Conservation (phyloP, 2,797 vertebrate genomes). For the Tinamus major region DNA sequence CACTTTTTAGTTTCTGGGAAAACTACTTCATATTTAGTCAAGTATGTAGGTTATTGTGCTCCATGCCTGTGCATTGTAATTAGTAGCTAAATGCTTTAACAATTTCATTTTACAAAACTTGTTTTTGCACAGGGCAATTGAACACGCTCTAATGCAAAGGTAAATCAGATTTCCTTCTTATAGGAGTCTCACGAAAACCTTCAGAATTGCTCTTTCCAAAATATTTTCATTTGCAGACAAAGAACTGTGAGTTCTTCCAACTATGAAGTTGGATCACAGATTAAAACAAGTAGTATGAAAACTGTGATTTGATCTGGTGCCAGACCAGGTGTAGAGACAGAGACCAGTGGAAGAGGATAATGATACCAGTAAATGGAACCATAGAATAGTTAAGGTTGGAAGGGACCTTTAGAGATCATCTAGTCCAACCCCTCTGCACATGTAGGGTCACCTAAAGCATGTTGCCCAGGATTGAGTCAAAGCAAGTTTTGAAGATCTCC, state of each 20-base stretch:
- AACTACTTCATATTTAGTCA: background rate
- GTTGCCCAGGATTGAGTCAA: too few species aligned
- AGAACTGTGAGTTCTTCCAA: accelerated
- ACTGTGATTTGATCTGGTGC: accelerated
- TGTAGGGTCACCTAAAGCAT: too few species aligned
- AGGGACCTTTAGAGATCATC: too few species aligned
- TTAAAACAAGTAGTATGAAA: background rate
- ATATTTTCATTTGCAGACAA: background rate
- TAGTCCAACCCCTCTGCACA: too few species aligned
- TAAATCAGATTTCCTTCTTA: background rate
- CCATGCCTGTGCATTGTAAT: background rate
- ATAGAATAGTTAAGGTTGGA: too few species aligned
- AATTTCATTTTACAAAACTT: background rate
- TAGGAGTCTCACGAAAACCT: background rate
- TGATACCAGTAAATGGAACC: too few species aligned
- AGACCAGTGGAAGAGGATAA: too few species aligned
- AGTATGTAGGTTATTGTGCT: background rate
- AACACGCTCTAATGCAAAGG: background rate
- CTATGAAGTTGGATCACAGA: background rate
- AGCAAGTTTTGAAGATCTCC: too few species aligned
- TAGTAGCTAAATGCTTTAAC: background rate
- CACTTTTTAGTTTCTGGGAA: background rate
- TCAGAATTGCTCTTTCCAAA: background rate
- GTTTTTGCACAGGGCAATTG: background rate
- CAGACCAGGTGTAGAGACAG: background rate